Evolutionary conservation across 2,113 vertebrate species (phyloP).

Genomic region (Lophius piscatorius): DNA sequence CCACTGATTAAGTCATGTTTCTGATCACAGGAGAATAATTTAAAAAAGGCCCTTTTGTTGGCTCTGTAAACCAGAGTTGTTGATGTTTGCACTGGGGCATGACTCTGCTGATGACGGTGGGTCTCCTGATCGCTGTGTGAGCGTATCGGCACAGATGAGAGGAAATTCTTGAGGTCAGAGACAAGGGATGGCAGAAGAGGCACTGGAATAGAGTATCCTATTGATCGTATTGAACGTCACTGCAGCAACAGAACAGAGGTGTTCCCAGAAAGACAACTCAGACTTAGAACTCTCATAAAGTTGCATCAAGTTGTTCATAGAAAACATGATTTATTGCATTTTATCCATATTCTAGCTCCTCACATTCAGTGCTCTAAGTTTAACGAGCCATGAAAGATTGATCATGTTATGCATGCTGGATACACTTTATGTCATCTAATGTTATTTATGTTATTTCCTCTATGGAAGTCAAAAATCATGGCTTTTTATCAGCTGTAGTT

Average conservation of each 20-base stretch:
- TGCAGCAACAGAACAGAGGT: constrained; percentile 8
- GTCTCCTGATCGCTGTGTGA: constrained; percentile 70
- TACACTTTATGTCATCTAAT: neutral
- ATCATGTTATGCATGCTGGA: neutral
- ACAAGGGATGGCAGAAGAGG: constrained; percentile 47
- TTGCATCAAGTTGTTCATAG: neutral
- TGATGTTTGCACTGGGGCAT: constrained; percentile 59
- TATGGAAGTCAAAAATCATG: too few relatives aligned
- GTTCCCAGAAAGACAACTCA: constrained; percentile 3
- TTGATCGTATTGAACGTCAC: constrained; percentile 53
- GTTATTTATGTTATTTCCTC: constrained; percentile 4
- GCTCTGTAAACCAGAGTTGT: constrained; percentile 40
- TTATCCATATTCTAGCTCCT: neutral
- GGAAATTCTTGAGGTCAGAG: constrained; percentile 72
- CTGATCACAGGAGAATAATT: constrained; percentile 30
- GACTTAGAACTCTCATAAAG: constrained; percentile 18
- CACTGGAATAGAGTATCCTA: constrained; percentile 63
- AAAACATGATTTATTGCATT: constrained; percentile 1
- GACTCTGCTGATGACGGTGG: constrained; percentile 52
- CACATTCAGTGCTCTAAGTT: neutral
- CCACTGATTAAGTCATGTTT: constrained; percentile 31
- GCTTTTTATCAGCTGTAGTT: constrained; percentile 1
- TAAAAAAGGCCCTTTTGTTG: constrained; percentile 47
- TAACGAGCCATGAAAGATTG: constrained; percentile 16
- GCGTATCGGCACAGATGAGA: constrained; percentile 65